Evolutionary conservation across 2,113 vertebrate species (phyloP).

Genomic region (Alces alces): DNA sequence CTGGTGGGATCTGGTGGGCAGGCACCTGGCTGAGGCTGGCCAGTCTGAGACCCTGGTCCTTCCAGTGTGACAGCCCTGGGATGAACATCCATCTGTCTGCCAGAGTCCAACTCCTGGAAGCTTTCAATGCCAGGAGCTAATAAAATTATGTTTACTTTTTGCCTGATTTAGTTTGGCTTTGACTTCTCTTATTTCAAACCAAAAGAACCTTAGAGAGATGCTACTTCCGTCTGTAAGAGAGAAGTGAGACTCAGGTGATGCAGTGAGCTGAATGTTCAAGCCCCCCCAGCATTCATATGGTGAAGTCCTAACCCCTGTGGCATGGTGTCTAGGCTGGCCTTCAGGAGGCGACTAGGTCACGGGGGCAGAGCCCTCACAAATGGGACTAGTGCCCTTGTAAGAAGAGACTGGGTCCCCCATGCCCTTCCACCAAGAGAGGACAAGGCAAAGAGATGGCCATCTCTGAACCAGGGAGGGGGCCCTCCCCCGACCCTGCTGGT

Average conservation of each 20-base stretch:
- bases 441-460: not conserved
- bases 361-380: not conserved
- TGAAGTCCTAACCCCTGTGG: not conserved
- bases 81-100: not conserved
- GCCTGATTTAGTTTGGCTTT: not conserved
- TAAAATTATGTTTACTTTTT: not conserved
- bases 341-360: not conserved
- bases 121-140: not conserved
- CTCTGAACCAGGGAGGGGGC: not conserved
- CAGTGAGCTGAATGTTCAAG: not conserved
- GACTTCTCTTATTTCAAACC: not conserved
- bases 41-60: not conserved
- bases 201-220: not conserved
- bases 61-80: not conserved
- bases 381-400: not conserved
- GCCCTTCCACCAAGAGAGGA: fast-evolving
- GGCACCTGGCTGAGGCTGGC: not conserved
- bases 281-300: not conserved
- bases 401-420: not conserved
- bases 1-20: not conserved
- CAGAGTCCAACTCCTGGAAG: too few species aligned
- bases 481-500: not conserved
- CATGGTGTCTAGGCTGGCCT: not conserved
- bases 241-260: not conserved
- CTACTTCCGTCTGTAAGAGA: not conserved